These are phyloP conservation scores for Erpornis zantholeuca DNA, from an alignment of 2,113 vertebrate genomes.

Conservation along the genomic window DNA sequence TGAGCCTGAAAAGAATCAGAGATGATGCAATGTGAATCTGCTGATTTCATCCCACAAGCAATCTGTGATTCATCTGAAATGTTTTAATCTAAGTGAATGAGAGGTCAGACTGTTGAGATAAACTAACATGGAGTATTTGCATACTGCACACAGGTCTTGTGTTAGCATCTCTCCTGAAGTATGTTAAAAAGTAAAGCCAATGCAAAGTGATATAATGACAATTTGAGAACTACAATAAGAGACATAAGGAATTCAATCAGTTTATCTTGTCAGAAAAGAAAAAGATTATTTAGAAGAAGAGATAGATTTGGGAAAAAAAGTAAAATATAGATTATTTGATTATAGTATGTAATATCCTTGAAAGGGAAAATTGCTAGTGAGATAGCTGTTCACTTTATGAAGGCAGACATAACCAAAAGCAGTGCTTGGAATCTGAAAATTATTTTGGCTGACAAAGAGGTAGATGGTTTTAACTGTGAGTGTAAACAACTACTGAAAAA, in stretches of 20 bases:
- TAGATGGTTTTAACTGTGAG: background rate
- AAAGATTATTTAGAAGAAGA: background rate
- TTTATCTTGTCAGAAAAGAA: background rate
- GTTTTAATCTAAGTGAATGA: background rate
- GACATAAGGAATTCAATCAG: background rate
- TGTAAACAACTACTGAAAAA: background rate
- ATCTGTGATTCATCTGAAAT: background rate
- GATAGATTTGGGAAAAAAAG: no score
- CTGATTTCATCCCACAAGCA: background rate
- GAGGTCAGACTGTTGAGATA: background rate
- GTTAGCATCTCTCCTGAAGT: background rate
- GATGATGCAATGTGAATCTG: background rate
- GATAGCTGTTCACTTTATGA: background rate
- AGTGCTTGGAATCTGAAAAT: background rate
- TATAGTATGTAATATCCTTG: background rate
- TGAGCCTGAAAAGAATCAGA: background rate
- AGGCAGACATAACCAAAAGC: background rate
- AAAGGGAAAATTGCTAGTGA: background rate
- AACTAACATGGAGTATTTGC: background rate
- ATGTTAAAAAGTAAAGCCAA: background rate
- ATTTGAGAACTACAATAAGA: background rate
- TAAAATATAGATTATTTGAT: no score
- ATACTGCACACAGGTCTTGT: background rate
- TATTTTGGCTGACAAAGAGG: background rate
- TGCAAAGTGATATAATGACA: background rate